Conservation (phyloP, 64 coral and sea anemone genomes). For the Pachyseris speciosa region DNA sequence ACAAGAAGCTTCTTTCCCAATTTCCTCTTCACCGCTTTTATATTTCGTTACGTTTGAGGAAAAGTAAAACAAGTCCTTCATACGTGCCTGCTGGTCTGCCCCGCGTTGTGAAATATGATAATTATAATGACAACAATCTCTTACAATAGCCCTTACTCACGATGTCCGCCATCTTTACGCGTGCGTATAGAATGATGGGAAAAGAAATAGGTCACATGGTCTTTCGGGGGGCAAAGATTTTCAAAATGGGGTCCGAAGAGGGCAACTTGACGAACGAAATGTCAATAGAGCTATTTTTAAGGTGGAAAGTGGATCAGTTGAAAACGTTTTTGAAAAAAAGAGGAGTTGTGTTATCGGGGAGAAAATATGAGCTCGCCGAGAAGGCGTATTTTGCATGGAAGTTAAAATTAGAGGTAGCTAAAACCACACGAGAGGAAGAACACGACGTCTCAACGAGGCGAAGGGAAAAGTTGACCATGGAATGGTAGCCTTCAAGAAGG, state of each 20-base stretch:
- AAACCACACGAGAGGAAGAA: constrained; percentile 50
- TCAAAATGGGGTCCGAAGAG: background rate
- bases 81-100: too few species aligned
- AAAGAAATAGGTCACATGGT: background rate
- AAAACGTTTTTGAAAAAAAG: background rate
- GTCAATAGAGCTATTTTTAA: background rate
- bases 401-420: constrained; percentile 34
- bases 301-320: background rate
- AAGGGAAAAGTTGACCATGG: constrained; percentile 4
- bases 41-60: too few species aligned
- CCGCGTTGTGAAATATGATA: too few species aligned
- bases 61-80: too few species aligned
- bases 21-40: too few species aligned
- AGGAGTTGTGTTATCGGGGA: background rate
- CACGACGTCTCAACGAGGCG: constrained; percentile 13
- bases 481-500: background rate
- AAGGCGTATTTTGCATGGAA: background rate
- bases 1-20: too few species aligned
- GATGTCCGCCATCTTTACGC: background rate
- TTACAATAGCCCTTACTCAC: background rate
- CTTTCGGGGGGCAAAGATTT: background rate
- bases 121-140: too few species aligned
- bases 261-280: background rate
- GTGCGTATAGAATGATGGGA: background rate
- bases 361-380: background rate